phyloP scores from a whole-genome alignment of 2,797 vertebrate genomes.

The Zalophus californianus region DNA sequence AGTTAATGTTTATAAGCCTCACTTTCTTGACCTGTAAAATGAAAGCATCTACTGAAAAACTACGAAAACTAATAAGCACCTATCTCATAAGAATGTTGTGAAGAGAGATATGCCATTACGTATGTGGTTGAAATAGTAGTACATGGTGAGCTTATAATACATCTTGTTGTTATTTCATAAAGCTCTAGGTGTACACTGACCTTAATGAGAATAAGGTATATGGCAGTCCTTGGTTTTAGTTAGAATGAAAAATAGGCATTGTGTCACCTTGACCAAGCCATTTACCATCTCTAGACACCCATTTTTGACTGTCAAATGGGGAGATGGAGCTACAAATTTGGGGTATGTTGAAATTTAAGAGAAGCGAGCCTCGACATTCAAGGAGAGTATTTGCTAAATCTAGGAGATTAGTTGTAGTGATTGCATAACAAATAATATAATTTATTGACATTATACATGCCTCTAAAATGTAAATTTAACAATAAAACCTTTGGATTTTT shows the following conservation, averaged over 20 bases:
- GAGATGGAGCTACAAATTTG: background rate
- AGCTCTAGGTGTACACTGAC: background rate
- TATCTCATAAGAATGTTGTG: background rate
- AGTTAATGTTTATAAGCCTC: background rate
- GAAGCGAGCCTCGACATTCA: background rate
- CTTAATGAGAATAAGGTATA: background rate
- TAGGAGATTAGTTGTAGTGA: background rate
- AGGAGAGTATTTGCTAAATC: background rate
- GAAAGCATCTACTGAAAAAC: background rate
- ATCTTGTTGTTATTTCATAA: background rate
- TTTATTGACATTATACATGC: background rate
- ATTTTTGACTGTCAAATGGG: background rate
- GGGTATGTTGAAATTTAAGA: background rate
- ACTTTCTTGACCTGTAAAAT: background rate
- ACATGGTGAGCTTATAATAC: background rate
- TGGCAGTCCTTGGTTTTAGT: background rate
- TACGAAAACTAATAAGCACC: background rate
- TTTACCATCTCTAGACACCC: background rate
- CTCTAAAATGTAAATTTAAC: background rate
- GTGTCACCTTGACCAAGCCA: background rate
- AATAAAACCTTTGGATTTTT: background rate
- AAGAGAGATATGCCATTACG: background rate
- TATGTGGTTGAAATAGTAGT: background rate
- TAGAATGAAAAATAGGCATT: background rate
- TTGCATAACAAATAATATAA: background rate